A percentile compares a stretch with the other conserved stretches of the same genome.
phyloP scores from a whole-genome alignment of 1,140 invertebrate genomes.

The Leptoteleia sp. region DNA sequence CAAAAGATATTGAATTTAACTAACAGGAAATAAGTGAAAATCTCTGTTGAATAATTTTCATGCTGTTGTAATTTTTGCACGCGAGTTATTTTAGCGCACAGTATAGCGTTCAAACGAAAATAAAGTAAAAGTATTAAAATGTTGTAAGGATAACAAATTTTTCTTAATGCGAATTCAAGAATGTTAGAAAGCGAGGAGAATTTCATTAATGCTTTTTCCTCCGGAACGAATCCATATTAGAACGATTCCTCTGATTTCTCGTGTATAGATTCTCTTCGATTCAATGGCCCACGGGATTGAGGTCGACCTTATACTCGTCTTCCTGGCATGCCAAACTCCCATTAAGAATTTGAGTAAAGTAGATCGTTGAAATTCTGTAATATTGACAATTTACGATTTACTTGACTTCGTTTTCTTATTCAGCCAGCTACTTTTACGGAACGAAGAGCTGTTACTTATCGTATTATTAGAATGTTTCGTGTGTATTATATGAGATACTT shows the following conservation, averaged over 20 bases:
- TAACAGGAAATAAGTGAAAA: no score
- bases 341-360: slow-evolving; percentile 70
- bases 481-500: slow-evolving; percentile 12
- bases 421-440: slow-evolving; percentile 39
- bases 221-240: slow-evolving; percentile 58
- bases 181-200: slow-evolving; percentile 45
- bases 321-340: slow-evolving; percentile 66
- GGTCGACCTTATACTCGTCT: slow-evolving; percentile 66
- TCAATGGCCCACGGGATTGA: slow-evolving; percentile 68
- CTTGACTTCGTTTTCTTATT: slow-evolving; percentile 58
- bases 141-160: slow-evolving; percentile 59
- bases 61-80: slow-evolving; percentile 13
- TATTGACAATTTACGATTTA: slow-evolving; percentile 65
- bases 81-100: slow-evolving; percentile 34
- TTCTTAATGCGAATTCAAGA: slow-evolving; percentile 44
- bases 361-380: slow-evolving; percentile 66
- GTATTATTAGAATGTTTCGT: slow-evolving; percentile 32
- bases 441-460: slow-evolving; percentile 33
- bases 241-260: slow-evolving; percentile 65
- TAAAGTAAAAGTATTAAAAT: slow-evolving; percentile 24
- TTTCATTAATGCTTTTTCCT: slow-evolving; percentile 64
- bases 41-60: no score
- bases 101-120: slow-evolving; percentile 8
- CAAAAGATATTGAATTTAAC: no score
- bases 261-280: slow-evolving; percentile 61